A percentile compares a stretch with the other conserved stretches of the same genome.
These are phyloP conservation scores for Hypothenemus hampei DNA, from an alignment of 1,140 invertebrate species.

Conservation along the genomic window DNA sequence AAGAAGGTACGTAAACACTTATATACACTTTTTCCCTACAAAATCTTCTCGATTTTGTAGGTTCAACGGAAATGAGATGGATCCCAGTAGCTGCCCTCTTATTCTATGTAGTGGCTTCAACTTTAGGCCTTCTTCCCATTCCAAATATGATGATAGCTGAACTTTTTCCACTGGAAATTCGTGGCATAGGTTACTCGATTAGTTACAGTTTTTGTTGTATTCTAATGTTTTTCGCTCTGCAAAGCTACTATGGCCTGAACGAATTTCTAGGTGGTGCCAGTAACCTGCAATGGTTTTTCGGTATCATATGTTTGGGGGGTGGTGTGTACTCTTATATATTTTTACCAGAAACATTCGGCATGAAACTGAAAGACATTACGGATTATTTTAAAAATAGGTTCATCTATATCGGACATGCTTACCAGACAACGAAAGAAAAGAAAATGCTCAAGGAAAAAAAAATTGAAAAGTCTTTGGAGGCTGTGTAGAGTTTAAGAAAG, in stretches of 20 bases:
- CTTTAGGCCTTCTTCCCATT: slow-evolving; percentile 55
- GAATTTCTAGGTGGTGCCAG: slow-evolving; percentile 28
- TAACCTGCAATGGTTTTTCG: slow-evolving; percentile 58
- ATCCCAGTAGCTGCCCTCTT: slow-evolving; percentile 30
- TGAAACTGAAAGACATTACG: slow-evolving; percentile 61
- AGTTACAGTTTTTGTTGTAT: slow-evolving; percentile 51
- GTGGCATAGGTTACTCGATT: slow-evolving; percentile 53
- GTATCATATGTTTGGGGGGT: slow-evolving; percentile 55
- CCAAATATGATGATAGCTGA: slow-evolving; percentile 61
- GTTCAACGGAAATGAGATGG: slow-evolving; percentile 26
- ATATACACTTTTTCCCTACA: neutral
- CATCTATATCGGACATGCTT: slow-evolving; percentile 35
- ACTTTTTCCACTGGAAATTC: slow-evolving; percentile 56
- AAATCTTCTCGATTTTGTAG: slow-evolving; percentile 6
- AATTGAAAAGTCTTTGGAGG: slow-evolving; percentile 2
- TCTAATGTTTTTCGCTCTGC: slow-evolving; percentile 52
- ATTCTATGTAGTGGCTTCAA: slow-evolving; percentile 50
- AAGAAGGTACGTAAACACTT: slow-evolving; percentile 35
- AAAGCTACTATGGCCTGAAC: slow-evolving; percentile 48
- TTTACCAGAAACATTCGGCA: slow-evolving; percentile 67
- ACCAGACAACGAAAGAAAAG: neutral
- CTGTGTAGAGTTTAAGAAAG: no score
- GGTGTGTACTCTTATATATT: slow-evolving; percentile 56
- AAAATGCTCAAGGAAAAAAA: slow-evolving; percentile 19
- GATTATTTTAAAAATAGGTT: slow-evolving; percentile 53